These are phyloP conservation scores for Pipistrellus pygmaeus DNA, from an alignment of 2,797 vertebrate species.

Conservation along the genomic window DNA sequence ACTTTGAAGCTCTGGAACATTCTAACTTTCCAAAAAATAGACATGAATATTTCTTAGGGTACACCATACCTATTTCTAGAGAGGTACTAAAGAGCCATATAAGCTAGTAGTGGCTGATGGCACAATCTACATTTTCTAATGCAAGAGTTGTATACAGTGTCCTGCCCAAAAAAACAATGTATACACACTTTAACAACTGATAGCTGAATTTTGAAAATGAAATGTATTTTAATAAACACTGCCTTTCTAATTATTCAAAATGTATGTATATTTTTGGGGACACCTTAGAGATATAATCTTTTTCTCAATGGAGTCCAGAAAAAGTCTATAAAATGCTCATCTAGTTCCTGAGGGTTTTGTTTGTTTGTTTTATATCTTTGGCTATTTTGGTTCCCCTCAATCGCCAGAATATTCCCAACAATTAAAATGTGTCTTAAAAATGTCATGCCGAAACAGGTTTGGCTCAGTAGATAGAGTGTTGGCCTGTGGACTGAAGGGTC, in stretches of 20 bases:
- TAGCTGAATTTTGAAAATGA: too few relatives aligned
- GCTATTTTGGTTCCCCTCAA: not conserved
- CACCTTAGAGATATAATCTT: not conserved
- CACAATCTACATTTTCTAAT: not conserved
- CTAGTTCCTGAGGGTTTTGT: not conserved
- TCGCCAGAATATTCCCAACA: not conserved
- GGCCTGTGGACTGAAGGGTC: too few relatives aligned
- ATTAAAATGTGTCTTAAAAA: constrained; percentile 11
- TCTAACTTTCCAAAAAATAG: constrained; percentile 6
- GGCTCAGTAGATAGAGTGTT: too few relatives aligned
- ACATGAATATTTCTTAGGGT: not conserved
- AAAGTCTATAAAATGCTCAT: not conserved
- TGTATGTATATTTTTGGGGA: too few relatives aligned
- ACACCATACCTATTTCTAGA: not conserved
- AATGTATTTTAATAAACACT: too few relatives aligned
- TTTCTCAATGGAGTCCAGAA: not conserved
- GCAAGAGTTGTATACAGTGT: not conserved
- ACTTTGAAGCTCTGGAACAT: not conserved
- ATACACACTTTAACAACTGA: too few relatives aligned
- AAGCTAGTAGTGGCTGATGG: not conserved
- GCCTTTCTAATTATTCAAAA: too few relatives aligned
- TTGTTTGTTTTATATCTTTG: not conserved
- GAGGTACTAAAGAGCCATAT: not conserved
- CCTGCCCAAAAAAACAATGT: too few relatives aligned
- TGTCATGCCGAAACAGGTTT: too few relatives aligned